These are phyloP conservation scores for Eudemis profundana DNA, from an alignment of 2,888 invertebrate genomes.

Conservation along the genomic window DNA sequence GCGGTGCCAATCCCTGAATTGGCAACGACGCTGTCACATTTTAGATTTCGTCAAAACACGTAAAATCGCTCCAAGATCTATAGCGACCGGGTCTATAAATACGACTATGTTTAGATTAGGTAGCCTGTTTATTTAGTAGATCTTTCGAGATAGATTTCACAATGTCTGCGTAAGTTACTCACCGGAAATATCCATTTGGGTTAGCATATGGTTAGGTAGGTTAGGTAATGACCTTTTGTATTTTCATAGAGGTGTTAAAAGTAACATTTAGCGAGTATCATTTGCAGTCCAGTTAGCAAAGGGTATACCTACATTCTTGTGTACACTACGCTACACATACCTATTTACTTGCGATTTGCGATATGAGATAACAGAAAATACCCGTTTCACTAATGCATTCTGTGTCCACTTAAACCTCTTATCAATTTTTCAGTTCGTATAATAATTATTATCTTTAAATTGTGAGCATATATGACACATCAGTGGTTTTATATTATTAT, in stretches of 20 bases:
- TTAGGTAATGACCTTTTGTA: neutral
- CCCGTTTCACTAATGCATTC: constrained; percentile 19
- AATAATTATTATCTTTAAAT: too few species aligned
- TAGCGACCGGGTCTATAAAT: neutral
- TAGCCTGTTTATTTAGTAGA: neutral
- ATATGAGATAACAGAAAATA: constrained; percentile 24
- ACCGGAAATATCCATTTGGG: constrained; percentile 3
- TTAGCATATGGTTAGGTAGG: neutral
- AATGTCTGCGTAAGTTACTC: constrained; percentile 6
- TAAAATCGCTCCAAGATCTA: neutral
- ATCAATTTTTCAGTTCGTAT: neutral
- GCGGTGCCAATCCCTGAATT: constrained; percentile 9
- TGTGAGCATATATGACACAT: too few species aligned
- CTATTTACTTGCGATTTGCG: too few species aligned
- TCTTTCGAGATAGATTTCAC: neutral
- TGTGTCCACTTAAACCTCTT: neutral
- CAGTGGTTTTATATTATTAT: too few species aligned
- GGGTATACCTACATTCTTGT: neutral
- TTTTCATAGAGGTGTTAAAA: neutral
- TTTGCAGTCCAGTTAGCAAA: neutral
- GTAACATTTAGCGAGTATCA: neutral
- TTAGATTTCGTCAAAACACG: neutral
- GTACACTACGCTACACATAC: neutral
- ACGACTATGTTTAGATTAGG: neutral
- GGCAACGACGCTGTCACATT: constrained; percentile 7